Conservation (phyloP, 2,888 invertebrate species). For the Asteroscopus sphinx region DNA sequence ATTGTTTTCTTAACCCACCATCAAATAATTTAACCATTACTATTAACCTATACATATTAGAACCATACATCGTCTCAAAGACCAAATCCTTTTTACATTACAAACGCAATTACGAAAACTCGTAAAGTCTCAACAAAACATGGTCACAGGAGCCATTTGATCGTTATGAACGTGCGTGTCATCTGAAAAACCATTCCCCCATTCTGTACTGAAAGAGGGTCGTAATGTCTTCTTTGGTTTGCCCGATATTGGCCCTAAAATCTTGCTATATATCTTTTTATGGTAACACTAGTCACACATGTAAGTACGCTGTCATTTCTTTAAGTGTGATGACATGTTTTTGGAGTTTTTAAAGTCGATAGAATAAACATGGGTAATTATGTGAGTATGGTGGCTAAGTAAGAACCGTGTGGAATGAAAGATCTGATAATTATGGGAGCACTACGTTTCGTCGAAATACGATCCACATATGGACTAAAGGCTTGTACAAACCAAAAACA, state of each 20-base stretch:
- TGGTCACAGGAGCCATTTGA: conserved; percentile 51
- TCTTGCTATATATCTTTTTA: conserved; percentile 47
- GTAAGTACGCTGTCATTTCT: conserved; percentile 25
- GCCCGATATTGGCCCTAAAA: conserved; percentile 55
- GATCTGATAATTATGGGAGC: no score
- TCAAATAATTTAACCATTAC: no score
- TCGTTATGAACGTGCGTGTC: conserved; percentile 59
- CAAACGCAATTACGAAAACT: conserved; percentile 14
- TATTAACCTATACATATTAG: no score
- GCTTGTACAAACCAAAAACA: no score
- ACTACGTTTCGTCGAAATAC: no score
- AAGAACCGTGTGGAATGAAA: no score
- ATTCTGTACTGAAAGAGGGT: conserved; percentile 39
- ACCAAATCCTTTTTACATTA: neutral
- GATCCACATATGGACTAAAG: no score
- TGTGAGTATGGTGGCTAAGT: no score
- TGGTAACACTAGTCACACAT: conserved; percentile 33
- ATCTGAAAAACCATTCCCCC: conserved; percentile 58
- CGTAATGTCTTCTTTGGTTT: conserved; percentile 58
- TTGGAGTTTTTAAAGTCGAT: no score
- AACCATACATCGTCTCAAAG: no score
- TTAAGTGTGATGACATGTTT: conserved; percentile 41
- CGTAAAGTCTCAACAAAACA: conserved; percentile 16
- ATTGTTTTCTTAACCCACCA: no score
- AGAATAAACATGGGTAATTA: no score